Percentiles rank a stretch among this genome's conserved stretches.
phyloP scores from a whole-genome alignment of 2,797 vertebrate genomes.

The Chloroceryle amazona region DNA sequence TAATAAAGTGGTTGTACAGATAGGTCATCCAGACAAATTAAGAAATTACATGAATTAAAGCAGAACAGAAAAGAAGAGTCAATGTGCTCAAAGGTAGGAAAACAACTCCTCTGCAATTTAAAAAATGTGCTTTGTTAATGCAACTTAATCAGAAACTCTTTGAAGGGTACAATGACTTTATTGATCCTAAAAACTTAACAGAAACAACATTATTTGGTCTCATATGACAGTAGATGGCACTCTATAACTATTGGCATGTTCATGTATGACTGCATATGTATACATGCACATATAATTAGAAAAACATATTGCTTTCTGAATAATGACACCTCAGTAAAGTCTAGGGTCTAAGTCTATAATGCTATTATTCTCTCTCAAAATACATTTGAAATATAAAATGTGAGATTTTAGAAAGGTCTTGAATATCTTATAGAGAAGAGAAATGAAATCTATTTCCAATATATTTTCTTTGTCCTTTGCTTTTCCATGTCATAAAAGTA shows the following conservation, averaged over 20 bases:
- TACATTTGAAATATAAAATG: not conserved
- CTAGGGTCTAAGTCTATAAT: not conserved
- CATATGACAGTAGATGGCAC: conserved; percentile 51
- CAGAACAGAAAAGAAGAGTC: not conserved
- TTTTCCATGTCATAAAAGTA: not conserved
- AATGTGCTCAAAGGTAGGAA: not conserved
- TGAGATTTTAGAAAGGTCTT: not conserved
- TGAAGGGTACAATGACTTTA: not conserved
- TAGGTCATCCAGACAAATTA: not conserved
- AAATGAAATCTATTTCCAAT: not conserved
- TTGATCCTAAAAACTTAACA: not conserved
- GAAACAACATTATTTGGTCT: not conserved
- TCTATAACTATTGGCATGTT: conserved; percentile 30
- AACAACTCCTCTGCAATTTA: not conserved
- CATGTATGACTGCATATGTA: conserved; percentile 19
- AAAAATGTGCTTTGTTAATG: not conserved
- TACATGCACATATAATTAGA: not conserved
- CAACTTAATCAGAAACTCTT: not conserved
- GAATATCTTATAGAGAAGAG: not conserved
- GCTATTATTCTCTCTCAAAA: not conserved
- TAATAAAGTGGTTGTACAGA: not conserved
- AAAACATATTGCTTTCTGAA: not conserved
- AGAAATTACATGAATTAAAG: not conserved
- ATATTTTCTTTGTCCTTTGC: not conserved
- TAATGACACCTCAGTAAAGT: not conserved